Conservation (phyloP, 1,140 invertebrate genomes). For the Lasaia peninsularis region DNA sequence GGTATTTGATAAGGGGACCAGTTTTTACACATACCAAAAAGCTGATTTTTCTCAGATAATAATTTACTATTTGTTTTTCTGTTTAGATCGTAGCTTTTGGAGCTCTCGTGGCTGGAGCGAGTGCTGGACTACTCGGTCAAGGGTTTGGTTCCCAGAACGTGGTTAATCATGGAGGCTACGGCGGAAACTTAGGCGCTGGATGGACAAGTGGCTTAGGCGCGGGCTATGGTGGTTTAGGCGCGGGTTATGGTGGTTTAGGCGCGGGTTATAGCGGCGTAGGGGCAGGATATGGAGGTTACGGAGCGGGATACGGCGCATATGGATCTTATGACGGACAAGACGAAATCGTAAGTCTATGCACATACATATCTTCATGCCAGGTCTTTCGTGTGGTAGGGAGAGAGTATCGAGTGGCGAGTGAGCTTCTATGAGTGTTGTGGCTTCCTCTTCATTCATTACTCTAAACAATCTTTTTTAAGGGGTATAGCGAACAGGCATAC, state of each 20-base stretch:
- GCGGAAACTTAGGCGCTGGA: not conserved
- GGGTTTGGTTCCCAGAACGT: slow-evolving; percentile 54
- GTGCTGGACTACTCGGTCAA: slow-evolving; percentile 36
- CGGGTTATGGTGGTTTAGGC: slow-evolving; percentile 21
- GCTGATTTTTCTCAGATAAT: no score
- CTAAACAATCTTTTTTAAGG: no score
- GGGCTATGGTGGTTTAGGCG: slow-evolving; percentile 44
- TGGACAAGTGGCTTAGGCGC: not conserved
- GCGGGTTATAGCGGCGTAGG: slow-evolving; percentile 29
- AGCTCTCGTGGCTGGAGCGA: slow-evolving; percentile 39
- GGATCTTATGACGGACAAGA: slow-evolving; percentile 25
- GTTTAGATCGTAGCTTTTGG: slow-evolving; percentile 37
- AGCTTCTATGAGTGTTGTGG: no score
- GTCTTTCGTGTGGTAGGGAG: no score
- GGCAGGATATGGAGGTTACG: slow-evolving; percentile 19
- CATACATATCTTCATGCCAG: no score
- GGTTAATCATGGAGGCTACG: slow-evolving; percentile 19
- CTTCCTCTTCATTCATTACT: no score
- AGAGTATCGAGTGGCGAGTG: no score
- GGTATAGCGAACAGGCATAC: no score
- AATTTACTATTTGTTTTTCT: not conserved
- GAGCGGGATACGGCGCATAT: not conserved
- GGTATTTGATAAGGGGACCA: no score
- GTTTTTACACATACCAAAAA: no score
- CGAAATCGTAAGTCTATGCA: slow-evolving; percentile 23